Evolutionary conservation across 2,888 invertebrate species (phyloP).

Genomic region (Tanypteryx hageni): DNA sequence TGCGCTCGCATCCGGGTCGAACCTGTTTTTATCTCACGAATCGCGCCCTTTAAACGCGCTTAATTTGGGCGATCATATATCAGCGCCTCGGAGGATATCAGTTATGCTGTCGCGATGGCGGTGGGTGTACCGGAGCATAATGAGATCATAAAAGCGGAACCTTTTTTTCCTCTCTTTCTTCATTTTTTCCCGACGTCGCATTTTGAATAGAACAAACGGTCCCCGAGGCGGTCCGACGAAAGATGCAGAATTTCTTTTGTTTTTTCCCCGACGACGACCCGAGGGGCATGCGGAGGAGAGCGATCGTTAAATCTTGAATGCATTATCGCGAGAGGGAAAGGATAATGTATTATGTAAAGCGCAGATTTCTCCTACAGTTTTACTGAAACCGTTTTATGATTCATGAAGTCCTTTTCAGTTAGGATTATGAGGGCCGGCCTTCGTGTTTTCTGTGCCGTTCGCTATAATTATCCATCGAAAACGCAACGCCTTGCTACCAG

Average conservation of each 20-base stretch:
- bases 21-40: constrained; percentile 25
- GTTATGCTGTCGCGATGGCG: constrained; percentile 7
- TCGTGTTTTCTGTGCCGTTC: no score
- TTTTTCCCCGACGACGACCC: neutral
- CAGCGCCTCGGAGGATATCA: neutral
- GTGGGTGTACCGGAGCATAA: neutral
- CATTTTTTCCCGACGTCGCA: neutral
- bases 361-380: no score
- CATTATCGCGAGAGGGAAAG: no score
- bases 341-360: no score
- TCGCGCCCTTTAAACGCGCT: neutral
- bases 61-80: constrained; percentile 32
- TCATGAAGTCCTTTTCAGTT: no score
- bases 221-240: neutral
- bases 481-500: no score
- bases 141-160: neutral
- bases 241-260: neutral
- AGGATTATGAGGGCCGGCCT: no score
- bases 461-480: no score
- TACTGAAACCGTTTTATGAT: no score
- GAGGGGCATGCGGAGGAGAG: neutral
- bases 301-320: neutral
- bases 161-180: neutral
- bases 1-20: constrained; percentile 22
- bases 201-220: neutral